Evolutionary conservation across 2,113 vertebrate genomes (phyloP).

Genomic region (Hydropotes inermis): DNA sequence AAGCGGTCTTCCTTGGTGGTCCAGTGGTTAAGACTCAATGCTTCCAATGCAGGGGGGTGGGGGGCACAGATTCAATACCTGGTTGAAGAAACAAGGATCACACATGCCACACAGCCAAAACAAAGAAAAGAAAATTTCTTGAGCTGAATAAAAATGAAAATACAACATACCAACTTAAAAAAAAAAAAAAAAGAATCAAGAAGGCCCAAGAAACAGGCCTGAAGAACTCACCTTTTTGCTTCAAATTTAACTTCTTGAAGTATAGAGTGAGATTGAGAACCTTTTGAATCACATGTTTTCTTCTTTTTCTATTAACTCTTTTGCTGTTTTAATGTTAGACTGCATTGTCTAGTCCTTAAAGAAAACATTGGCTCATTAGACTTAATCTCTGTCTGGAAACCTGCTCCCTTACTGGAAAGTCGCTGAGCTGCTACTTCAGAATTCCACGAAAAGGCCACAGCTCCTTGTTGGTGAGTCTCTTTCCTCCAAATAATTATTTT

Average conservation of each 20-base stretch:
- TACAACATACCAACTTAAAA: background rate
- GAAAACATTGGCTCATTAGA: background rate
- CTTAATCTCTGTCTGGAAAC: background rate
- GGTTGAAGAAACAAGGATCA: background rate
- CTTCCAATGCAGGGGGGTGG: background rate
- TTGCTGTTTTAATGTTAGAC: background rate
- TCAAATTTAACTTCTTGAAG: background rate
- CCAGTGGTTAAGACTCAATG: background rate
- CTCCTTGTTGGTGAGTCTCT: background rate
- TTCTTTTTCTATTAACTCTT: background rate
- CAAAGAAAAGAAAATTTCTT: background rate
- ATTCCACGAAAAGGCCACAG: background rate
- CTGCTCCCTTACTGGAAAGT: background rate
- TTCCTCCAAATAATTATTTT: background rate
- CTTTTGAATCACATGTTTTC: background rate
- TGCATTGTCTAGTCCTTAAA: background rate
- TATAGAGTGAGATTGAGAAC: background rate
- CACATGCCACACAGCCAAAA: background rate
- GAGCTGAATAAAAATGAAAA: background rate
- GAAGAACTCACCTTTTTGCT: background rate
- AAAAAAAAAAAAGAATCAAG: background rate
- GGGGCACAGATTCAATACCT: background rate
- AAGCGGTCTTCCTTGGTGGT: background rate
- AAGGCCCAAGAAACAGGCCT: background rate
- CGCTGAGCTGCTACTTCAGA: background rate